Evolutionary conservation across 2,113 vertebrate species (phyloP).

Genomic region (Spea bombifrons): DNA sequence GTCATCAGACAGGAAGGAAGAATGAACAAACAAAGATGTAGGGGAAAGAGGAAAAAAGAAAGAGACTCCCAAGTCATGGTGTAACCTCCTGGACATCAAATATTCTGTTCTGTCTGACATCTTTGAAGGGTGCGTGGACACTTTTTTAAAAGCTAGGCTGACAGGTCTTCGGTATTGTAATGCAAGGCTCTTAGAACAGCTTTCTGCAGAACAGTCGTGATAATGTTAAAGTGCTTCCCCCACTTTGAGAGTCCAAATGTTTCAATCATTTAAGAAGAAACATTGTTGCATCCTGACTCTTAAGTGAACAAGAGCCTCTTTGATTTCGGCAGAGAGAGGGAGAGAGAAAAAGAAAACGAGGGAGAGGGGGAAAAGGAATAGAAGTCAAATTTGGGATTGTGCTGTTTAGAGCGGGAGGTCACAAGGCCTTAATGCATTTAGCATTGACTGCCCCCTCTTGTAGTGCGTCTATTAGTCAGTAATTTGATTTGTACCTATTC

Average conservation of each 20-base stretch:
- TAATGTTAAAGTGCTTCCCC: conserved; percentile 54
- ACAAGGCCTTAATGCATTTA: conserved; percentile 86
- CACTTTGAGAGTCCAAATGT: conserved; percentile 70
- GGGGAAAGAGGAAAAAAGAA: background rate
- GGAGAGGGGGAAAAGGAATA: conserved; percentile 52
- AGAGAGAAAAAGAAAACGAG: background rate
- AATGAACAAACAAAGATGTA: background rate
- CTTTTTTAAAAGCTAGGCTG: conserved; percentile 37
- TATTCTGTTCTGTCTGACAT: conserved; percentile 33
- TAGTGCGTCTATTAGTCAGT: conserved; percentile 86
- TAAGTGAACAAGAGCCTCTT: conserved; percentile 76
- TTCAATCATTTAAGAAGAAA: conserved; percentile 78
- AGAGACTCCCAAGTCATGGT: background rate
- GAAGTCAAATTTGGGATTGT: conserved; percentile 77
- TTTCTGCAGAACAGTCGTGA: conserved; percentile 32
- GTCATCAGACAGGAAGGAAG: background rate
- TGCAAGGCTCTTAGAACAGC: conserved; percentile 21
- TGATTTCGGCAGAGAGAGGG: conserved; percentile 61
- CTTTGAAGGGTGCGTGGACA: conserved; percentile 12
- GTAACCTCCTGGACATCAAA: background rate
- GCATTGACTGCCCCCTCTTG: conserved; percentile 86
- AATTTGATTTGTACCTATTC: conserved; percentile 90
- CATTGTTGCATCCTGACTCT: conserved; percentile 62
- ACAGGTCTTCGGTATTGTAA: conserved; percentile 23
- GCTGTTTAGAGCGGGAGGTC: conserved; percentile 81